Base-by-base conservation (phyloP, 1,140 invertebrate genomes). In the Ylistrum balloti region DNA sequence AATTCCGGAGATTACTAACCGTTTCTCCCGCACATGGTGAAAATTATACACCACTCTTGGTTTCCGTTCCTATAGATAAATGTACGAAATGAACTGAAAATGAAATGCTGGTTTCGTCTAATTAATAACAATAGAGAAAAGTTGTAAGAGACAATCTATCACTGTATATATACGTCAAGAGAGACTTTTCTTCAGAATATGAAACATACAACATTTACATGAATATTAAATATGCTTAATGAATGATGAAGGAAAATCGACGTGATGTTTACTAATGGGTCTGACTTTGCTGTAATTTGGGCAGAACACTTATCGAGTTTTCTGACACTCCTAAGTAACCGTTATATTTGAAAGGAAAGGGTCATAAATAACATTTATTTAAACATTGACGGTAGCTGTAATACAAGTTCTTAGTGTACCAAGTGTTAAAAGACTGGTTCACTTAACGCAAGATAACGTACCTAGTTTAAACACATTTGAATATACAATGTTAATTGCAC, bases 11-110 rank as follows among this genome's bases (percentile, higher is more conserved):
- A 74, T 74, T 74, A 74, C 56, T 74, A 5, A 28, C n/a, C 56
- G 56, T n/a, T 74, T 28, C 56, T 74, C 56, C 56, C 56, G n/a
- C 56, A 74, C 56, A 74, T 74, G 56, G 22, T 74, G 56, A 74
- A 74, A 74, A 74, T 74, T 74, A 74, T 1, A 74, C 22, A 74
- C 56, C 56, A 74, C 56, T 74, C 56, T 9, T 28, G n/a, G 56
- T n/a, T 74, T 74, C 56, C 56, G 56, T 74, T 74, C 17, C 22
- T 7, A 74, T 28, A 74, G 56, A n/a, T 74, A 28, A 74, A 0
- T 74, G 56, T 28, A 22, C 56, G 56, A 28, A 74, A 74, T 28
- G 56, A 28, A 74, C 56, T 74, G 56, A 28, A 74, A 74, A 74
- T 74, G n/a, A 74, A 28, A 74, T 74, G 22, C 22, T 48, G 11